Percentiles rank a stretch among this genome's conserved stretches.
Evolutionary conservation across 2,888 invertebrate genomes (phyloP).

Genomic region (Eupithecia abbreviata): DNA sequence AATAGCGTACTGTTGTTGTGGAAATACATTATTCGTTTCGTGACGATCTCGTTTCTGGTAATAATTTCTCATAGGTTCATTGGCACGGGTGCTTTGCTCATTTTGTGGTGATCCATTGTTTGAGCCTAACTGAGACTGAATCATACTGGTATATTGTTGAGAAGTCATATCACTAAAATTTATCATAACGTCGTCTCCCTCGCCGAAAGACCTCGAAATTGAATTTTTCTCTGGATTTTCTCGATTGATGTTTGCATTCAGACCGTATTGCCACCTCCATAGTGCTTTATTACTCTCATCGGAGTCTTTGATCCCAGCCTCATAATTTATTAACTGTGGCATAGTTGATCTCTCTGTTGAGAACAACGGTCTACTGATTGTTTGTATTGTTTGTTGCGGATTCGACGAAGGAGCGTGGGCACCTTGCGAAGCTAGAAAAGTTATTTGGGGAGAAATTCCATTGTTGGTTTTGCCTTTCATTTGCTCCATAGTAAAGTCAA

Average conservation of each 20-base stretch:
- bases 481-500: constrained; percentile 64
- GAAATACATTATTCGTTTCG: constrained; percentile 20
- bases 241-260: constrained; percentile 63
- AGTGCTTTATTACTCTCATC: constrained; percentile 72
- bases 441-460: constrained; percentile 75
- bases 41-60: constrained; percentile 35
- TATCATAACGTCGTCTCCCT: constrained; percentile 72
- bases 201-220: constrained; percentile 74
- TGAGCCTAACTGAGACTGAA: constrained; percentile 62
- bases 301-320: constrained; percentile 64
- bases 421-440: constrained; percentile 78
- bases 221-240: constrained; percentile 65
- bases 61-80: constrained; percentile 23
- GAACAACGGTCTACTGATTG: constrained; percentile 61
- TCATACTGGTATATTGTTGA: constrained; percentile 72
- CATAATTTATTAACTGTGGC: constrained; percentile 77
- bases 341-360: constrained; percentile 67
- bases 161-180: constrained; percentile 77
- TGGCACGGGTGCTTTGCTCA: constrained; percentile 40
- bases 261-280: constrained; percentile 79
- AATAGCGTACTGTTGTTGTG: constrained; percentile 12
- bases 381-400: constrained; percentile 61
- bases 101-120: constrained; percentile 40
- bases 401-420: constrained; percentile 69
- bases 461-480: constrained; percentile 63